phyloP scores from a whole-genome alignment of 2,797 vertebrate genomes.

The Megaceryle alcyon region DNA sequence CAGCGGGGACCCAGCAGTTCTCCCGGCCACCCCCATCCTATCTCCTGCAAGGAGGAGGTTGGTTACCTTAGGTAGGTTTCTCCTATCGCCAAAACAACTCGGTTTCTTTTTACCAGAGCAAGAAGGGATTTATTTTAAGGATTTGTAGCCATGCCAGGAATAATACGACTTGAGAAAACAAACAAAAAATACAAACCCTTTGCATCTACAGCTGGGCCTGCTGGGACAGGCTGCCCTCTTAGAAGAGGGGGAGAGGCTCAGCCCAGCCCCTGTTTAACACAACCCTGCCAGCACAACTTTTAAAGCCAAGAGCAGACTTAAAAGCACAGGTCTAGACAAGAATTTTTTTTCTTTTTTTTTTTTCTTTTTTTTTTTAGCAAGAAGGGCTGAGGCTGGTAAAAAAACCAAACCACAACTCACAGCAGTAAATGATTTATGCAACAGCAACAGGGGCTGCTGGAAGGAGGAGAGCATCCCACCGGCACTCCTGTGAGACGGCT shows the following conservation, averaged over 20 bases:
- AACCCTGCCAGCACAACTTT: not conserved
- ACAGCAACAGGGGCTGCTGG: not conserved
- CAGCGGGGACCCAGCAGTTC: rapidly evolving
- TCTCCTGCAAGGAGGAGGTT: not conserved
- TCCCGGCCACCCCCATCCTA: not conserved
- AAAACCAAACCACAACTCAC: not conserved
- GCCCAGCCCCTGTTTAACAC: constrained; percentile 22
- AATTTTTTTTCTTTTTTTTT: not conserved
- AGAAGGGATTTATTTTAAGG: not conserved
- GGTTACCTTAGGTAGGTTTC: not conserved
- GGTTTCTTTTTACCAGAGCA: not conserved
- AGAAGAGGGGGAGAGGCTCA: constrained; percentile 13
- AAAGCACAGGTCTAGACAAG: constrained; percentile 52
- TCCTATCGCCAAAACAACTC: not conserved
- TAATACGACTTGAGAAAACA: constrained; percentile 21
- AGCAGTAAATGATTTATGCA: not conserved
- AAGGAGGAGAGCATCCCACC: not conserved
- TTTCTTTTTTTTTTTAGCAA: not conserved
- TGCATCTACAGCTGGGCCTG: not conserved
- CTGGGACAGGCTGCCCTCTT: constrained; percentile 25
- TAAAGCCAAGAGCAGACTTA: not conserved
- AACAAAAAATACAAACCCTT: not conserved
- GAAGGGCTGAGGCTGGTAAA: not conserved
- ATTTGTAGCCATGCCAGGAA: not conserved
- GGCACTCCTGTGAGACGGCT: rapidly evolving